phyloP scores from a whole-genome alignment of 2,797 vertebrate genomes.

The Pangasius macronema region DNA sequence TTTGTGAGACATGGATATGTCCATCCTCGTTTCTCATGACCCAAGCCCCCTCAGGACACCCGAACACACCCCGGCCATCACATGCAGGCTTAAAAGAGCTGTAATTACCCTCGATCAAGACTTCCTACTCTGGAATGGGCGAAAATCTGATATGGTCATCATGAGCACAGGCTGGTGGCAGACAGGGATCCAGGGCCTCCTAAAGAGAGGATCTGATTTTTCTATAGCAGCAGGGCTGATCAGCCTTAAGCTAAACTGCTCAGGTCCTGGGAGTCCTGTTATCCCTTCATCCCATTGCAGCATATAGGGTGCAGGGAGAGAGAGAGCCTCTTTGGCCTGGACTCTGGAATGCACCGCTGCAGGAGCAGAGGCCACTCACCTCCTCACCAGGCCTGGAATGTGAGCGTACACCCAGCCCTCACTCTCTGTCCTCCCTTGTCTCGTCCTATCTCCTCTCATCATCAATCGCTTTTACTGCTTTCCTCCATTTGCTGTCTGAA shows the following conservation, averaged over 20 bases:
- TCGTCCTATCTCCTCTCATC: constrained; percentile 26
- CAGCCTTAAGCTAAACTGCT: constrained; percentile 64
- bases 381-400: constrained; percentile 65
- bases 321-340: constrained; percentile 45
- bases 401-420: constrained; percentile 65
- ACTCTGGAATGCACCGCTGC: constrained; percentile 61
- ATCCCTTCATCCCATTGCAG: constrained; percentile 53
- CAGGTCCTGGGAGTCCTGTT: constrained; percentile 66
- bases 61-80: constrained; percentile 55
- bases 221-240: constrained; percentile 66
- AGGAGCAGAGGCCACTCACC: constrained; percentile 64
- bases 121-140: constrained; percentile 63
- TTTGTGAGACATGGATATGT: constrained; percentile 75
- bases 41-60: constrained; percentile 67
- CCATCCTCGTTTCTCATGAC: constrained; percentile 76
- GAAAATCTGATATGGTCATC: constrained; percentile 68
- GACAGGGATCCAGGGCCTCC: constrained; percentile 59
- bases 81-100: constrained; percentile 66
- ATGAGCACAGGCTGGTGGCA: constrained; percentile 64
- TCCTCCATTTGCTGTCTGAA: constrained; percentile 26
- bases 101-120: constrained; percentile 73
- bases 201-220: constrained; percentile 69
- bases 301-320: background rate
- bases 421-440: constrained; percentile 14
- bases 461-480: constrained; percentile 56